These are phyloP conservation scores for Pseudonaja textilis DNA, from an alignment of 2,113 vertebrate species.

Conservation along the genomic window DNA sequence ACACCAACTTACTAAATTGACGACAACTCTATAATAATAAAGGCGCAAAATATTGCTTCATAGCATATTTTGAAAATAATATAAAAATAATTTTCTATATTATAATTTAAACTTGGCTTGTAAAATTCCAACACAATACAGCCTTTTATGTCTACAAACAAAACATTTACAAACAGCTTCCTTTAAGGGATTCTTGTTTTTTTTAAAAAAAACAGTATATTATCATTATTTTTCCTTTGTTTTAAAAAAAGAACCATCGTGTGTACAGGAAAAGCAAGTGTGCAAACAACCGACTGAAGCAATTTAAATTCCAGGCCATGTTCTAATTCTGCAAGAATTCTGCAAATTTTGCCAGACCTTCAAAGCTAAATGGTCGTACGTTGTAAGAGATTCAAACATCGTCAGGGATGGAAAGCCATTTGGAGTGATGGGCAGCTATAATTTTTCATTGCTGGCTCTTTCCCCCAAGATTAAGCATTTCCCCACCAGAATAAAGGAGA, in stretches of 20 bases:
- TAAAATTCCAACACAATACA: slow-evolving; percentile 76
- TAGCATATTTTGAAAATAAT: slow-evolving; percentile 76
- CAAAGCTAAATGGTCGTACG: slow-evolving; percentile 53
- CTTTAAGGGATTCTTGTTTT: slow-evolving; percentile 53
- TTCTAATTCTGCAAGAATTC: slow-evolving; percentile 70
- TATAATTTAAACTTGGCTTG: slow-evolving; percentile 78
- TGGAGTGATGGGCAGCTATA: slow-evolving; percentile 72
- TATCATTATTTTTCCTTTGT: slow-evolving; percentile 51
- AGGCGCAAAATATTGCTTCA: slow-evolving; percentile 77
- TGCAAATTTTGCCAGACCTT: slow-evolving; percentile 64
- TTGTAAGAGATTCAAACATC: neutral
- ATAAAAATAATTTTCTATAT: slow-evolving; percentile 85
- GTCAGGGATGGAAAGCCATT: slow-evolving; percentile 67
- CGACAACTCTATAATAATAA: slow-evolving; percentile 71
- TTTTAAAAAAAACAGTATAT: slow-evolving; percentile 65
- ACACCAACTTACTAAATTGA: slow-evolving; percentile 64
- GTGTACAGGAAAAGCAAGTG: slow-evolving; percentile 77
- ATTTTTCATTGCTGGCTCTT: slow-evolving; percentile 27
- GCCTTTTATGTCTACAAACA: slow-evolving; percentile 70
- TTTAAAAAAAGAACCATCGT: slow-evolving; percentile 55
- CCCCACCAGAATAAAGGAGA: neutral
- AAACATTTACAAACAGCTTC: slow-evolving; percentile 75
- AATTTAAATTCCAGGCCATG: slow-evolving; percentile 74
- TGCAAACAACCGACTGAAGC: slow-evolving; percentile 83
- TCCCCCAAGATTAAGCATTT: neutral